Conservation (phyloP, 2,113 vertebrate species). For the Burhinus oedicnemus region DNA sequence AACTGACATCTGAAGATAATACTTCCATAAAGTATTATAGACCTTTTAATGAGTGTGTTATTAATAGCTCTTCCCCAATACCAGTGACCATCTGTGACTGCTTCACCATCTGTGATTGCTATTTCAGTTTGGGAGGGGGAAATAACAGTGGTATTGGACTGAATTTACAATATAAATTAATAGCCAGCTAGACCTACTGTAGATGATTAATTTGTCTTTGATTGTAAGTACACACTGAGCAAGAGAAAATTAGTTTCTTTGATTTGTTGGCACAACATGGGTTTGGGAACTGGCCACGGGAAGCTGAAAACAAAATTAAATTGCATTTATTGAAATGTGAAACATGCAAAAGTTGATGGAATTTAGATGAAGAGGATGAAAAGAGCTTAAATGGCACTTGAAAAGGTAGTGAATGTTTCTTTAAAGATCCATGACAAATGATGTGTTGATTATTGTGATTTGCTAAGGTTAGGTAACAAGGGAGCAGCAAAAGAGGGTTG, state of each 20-base stretch:
- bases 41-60: constrained; percentile 10
- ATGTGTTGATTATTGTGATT: neutral
- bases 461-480: neutral
- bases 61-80: constrained; percentile 26
- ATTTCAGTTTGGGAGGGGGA: neutral
- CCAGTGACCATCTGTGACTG: constrained; percentile 25
- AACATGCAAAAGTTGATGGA: neutral
- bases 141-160: neutral
- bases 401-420: neutral
- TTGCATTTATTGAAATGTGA: constrained; percentile 15
- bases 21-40: neutral
- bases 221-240: constrained; percentile 18
- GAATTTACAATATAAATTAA: constrained; percentile 21
- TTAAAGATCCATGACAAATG: neutral
- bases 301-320: constrained; percentile 26
- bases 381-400: neutral
- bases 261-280: constrained; percentile 42
- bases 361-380: constrained; percentile 1
- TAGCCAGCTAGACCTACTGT: neutral
- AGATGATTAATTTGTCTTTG: constrained; percentile 41
- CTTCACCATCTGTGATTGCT: constrained; percentile 35
- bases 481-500: neutral
- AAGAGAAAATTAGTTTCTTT: constrained; percentile 40
- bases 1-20: neutral
- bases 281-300: neutral